Evolutionary conservation across 2,113 vertebrate species (phyloP), one percentile per base, ranked within the genome.

Genomic region (Hucho hucho): DNA sequence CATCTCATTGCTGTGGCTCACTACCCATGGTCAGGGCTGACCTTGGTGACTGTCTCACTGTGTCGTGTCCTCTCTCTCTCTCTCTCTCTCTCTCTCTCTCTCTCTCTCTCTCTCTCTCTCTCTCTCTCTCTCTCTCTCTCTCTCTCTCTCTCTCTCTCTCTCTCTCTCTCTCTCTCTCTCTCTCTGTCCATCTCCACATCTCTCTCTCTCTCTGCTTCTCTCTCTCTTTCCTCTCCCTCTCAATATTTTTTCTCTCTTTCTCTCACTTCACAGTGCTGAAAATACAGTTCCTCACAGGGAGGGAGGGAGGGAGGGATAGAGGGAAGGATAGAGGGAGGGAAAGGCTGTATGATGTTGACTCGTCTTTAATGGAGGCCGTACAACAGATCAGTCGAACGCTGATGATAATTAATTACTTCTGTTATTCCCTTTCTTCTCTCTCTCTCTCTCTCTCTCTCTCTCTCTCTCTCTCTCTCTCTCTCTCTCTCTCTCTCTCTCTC

Each of bases 1-100:
- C 74, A 81, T 79, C 76, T 79, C 72, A 79, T 77, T 77, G 75
- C 72, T 83, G 76, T 49, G 75, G 76, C 73, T 53, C 76, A 77
- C 63, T 80, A 83, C 69, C 81, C 76, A 68, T 58, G 65, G 64
- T 20, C 73, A 74, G 46, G 58, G 43, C 20, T 53, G 73, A 75
- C 73, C 65, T 68, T 75, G 66, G n/a, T 43, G 65, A 20, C 28
- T 43, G 28, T 43, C 13, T 37, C 29, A n/a, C 29, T 32, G 64
- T 6, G 65, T 29, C 49, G 29, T 56, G 9, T 49, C 28, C 26
- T 24, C 70, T 61, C 58, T 73, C 67, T 76, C 61, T 83, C 86
- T 43, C 6, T 70, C 83, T 83, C 65, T 12, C 70, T 67, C 5
- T 77, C 74, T 71, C 56, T 73, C 59, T 24, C 14, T 61, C 28